phyloP scores from a whole-genome alignment of 1,140 invertebrate species.

The Galleria mellonella region DNA sequence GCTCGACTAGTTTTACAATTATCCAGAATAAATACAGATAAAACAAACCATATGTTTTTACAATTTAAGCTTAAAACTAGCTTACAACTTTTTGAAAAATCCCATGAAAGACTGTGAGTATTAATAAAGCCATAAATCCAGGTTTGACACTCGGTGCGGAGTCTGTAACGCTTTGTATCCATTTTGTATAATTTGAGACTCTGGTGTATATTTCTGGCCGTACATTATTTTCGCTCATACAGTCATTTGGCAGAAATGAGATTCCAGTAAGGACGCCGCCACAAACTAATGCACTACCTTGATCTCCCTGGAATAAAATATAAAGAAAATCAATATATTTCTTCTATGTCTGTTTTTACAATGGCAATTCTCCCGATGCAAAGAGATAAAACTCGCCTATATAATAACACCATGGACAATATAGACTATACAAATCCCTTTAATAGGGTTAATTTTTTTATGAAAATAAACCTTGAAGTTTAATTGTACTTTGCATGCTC shows the following conservation, averaged over 20 bases:
- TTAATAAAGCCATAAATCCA: constrained; percentile 6
- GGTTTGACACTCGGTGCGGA: constrained; percentile 16
- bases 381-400: too few relatives aligned
- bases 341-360: too few relatives aligned
- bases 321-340: not conserved
- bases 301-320: constrained; percentile 29
- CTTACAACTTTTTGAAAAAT: constrained; percentile 12
- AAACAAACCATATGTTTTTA: too few relatives aligned
- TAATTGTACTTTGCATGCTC: too few relatives aligned
- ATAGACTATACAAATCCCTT: too few relatives aligned
- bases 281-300: constrained; percentile 32
- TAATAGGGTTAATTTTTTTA: too few relatives aligned
- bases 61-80: too few relatives aligned
- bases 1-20: too few relatives aligned
- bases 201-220: constrained; percentile 40
- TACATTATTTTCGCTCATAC: constrained; percentile 4
- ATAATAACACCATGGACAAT: too few relatives aligned
- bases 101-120: constrained; percentile 13
- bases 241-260: constrained; percentile 19
- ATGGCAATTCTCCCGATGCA: too few relatives aligned
- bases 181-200: constrained; percentile 34
- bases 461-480: too few relatives aligned
- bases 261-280: constrained; percentile 27
- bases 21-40: too few relatives aligned
- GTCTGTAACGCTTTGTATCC: constrained; percentile 23